Percentiles rank a stretch among this genome's conserved stretches.
Evolutionary conservation across 2,113 vertebrate genomes (phyloP).

Genomic region (human): DNA sequence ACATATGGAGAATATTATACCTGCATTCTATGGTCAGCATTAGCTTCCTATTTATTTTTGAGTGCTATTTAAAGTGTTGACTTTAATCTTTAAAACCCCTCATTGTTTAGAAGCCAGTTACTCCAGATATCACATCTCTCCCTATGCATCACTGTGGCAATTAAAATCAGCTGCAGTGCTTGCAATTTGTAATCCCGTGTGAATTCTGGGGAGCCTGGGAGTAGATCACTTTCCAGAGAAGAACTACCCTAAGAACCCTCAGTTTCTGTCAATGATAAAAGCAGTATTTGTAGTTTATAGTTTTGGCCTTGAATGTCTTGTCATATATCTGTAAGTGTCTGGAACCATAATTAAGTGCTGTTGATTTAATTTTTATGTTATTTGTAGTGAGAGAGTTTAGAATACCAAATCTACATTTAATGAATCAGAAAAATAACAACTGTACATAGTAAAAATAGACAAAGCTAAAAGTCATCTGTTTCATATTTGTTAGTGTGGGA

Average conservation of each 20-base stretch:
- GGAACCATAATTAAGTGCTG: neutral
- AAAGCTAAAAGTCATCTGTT: constrained; percentile 73
- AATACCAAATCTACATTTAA: constrained; percentile 58
- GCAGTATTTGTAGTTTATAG: neutral
- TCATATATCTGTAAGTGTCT: neutral
- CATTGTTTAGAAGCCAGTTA: constrained; percentile 66
- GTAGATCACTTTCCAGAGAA: constrained; percentile 56
- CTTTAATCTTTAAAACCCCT: constrained; percentile 76
- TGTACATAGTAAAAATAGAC: constrained; percentile 63
- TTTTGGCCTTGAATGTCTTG: constrained; percentile 18
- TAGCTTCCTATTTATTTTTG: constrained; percentile 55
- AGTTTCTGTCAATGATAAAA: constrained; percentile 55
- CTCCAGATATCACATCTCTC: constrained; percentile 64
- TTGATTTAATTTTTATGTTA: constrained; percentile 58
- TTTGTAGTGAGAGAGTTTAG: constrained; percentile 50
- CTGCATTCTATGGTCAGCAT: constrained; percentile 32
- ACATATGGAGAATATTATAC: constrained; percentile 71
- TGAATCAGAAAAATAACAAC: constrained; percentile 59
- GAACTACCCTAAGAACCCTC: constrained; percentile 11
- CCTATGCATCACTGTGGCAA: constrained; percentile 60
- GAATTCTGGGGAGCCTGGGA: constrained; percentile 47
- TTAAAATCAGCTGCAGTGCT: constrained; percentile 67
- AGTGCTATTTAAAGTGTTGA: constrained; percentile 68
- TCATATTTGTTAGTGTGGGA: constrained; percentile 77
- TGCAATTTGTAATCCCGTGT: neutral